These are phyloP conservation scores for Moxostoma hubbsi DNA, from an alignment of 2,797 vertebrate genomes.

Conservation along the genomic window DNA sequence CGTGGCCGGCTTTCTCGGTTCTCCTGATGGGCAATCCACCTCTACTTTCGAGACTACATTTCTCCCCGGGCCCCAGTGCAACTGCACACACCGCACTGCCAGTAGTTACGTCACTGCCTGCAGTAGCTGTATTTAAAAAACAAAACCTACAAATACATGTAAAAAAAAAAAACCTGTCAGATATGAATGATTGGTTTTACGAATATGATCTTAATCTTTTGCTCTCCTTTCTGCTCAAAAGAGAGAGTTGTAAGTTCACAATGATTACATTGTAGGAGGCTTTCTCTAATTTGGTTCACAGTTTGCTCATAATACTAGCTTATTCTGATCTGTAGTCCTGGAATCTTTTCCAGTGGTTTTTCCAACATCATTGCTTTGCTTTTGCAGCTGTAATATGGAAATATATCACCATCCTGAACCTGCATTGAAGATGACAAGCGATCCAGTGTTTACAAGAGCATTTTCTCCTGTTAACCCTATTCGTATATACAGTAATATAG, in stretches of 20 bases:
- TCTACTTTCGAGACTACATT: too few species aligned
- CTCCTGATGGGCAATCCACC: too few species aligned
- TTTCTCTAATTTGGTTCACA: slow-evolving; percentile 6
- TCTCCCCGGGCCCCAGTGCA: too few species aligned
- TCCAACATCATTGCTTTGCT: slow-evolving; percentile 43
- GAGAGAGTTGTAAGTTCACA: slow-evolving; percentile 1
- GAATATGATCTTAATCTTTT: neutral
- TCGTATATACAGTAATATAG: neutral
- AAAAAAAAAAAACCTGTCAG: neutral
- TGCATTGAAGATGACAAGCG: slow-evolving; percentile 13
- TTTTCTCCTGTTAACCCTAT: slow-evolving; percentile 13
- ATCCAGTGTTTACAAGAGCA: slow-evolving; percentile 19
- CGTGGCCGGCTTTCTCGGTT: too few species aligned
- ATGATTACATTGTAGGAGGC: neutral
- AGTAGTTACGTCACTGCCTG: neutral
- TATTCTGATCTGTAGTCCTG: slow-evolving; percentile 8
- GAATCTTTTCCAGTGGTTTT: slow-evolving; percentile 32
- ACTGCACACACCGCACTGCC: too few species aligned
- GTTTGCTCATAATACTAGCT: slow-evolving; percentile 30
- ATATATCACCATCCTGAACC: slow-evolving; percentile 26
- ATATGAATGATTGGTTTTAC: neutral
- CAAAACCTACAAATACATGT: neutral
- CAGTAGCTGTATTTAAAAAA: neutral
- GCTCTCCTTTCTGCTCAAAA: neutral
- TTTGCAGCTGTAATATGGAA: slow-evolving; percentile 41